Percentiles rank a stretch among this genome's conserved stretches.
These are phyloP conservation scores for Anastrepha obliqua DNA, from an alignment of 1,140 invertebrate genomes.

Conservation along the genomic window DNA sequence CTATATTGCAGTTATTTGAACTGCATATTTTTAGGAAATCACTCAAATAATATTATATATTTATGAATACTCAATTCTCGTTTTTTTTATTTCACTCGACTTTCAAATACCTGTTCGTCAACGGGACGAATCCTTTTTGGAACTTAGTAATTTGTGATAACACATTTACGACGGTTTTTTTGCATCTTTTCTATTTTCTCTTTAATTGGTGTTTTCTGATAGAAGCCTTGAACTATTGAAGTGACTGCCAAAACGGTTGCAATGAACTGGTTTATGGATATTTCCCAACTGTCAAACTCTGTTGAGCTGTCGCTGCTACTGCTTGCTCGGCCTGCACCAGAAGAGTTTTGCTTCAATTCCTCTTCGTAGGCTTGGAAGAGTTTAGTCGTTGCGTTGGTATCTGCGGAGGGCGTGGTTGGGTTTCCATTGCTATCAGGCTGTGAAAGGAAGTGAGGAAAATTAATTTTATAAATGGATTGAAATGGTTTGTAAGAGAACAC, in stretches of 20 bases:
- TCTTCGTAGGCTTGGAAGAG: conserved; percentile 69
- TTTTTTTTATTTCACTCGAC: not conserved
- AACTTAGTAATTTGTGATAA: conserved; percentile 57
- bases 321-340: not conserved
- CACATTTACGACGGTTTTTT: conserved; percentile 72
- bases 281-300: conserved; percentile 68
- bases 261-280: conserved; percentile 72
- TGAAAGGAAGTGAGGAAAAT: conserved; percentile 30
- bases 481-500: not conserved
- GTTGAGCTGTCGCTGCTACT: conserved; percentile 66
- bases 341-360: conserved; percentile 64
- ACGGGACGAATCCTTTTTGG: not conserved
- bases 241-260: conserved; percentile 68
- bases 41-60: not conserved
- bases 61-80: conserved; percentile 19
- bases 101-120: not conserved
- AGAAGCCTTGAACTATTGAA: conserved; percentile 67
- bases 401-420: conserved; percentile 67
- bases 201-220: conserved; percentile 64
- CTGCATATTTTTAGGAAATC: conserved; percentile 4
- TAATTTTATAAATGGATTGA: not conserved
- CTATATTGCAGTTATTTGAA: conserved; percentile 6
- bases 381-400: conserved; percentile 65
- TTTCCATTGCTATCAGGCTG: conserved; percentile 73
- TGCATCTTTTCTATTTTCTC: conserved; percentile 71